phyloP scores from a whole-genome alignment of 2,113 vertebrate species.

The Phalacrocorax pelagicus region DNA sequence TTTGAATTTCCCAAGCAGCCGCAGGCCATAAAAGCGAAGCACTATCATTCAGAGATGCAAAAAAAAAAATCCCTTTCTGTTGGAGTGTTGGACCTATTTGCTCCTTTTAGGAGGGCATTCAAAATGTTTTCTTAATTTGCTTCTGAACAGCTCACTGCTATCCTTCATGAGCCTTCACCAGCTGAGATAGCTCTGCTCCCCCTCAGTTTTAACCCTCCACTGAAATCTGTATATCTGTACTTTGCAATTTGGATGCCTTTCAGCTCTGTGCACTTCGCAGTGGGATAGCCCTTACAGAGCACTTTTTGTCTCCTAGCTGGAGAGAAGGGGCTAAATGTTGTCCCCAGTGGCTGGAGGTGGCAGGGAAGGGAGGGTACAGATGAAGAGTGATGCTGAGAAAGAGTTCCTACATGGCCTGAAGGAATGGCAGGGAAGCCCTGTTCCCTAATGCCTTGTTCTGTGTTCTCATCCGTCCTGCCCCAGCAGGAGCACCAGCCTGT shows the following conservation, averaged over 20 bases:
- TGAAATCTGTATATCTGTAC: not conserved
- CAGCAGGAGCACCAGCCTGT: not conserved
- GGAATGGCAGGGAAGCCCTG: not conserved
- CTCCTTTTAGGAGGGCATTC: conserved; percentile 39
- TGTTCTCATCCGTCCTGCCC: not conserved
- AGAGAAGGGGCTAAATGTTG: not conserved
- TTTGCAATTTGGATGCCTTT: not conserved
- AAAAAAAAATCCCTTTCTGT: conserved; percentile 55
- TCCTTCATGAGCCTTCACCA: not conserved
- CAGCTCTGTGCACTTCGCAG: not conserved
- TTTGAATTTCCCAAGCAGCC: conserved; percentile 61
- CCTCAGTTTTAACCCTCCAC: not conserved
- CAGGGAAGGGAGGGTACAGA: not conserved
- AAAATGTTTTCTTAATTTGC: conserved; percentile 57
- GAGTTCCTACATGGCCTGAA: not conserved
- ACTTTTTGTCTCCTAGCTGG: not conserved
- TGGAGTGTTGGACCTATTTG: conserved; percentile 36
- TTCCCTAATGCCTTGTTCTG: not conserved
- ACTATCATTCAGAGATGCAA: conserved; percentile 53
- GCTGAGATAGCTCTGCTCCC: not conserved
- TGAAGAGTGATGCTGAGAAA: not conserved
- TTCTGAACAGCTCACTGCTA: conserved; percentile 6
- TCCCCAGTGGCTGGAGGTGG: not conserved
- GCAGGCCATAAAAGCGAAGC: conserved; percentile 17
- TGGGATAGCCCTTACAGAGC: not conserved